Base-by-base conservation (phyloP, 2,113 vertebrate genomes). In the Colius striatus region DNA sequence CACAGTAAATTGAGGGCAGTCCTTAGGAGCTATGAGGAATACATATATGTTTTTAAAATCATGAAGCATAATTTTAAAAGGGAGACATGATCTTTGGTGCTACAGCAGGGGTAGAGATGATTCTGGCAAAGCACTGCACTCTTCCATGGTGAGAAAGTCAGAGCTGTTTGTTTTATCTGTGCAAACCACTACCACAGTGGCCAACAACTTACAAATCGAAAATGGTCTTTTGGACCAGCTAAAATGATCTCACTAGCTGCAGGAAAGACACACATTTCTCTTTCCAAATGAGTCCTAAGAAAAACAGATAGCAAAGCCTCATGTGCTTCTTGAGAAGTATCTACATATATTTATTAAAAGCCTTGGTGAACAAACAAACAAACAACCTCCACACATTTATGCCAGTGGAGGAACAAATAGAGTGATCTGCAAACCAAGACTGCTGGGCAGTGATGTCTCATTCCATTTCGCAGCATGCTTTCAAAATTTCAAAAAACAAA, bases 161-260 rank as follows among this genome's bases (percentile, higher is more conserved):
- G 78, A 60, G 45, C 36, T 17, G 26, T 23, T 65, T 20, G 34
- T 10, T 26, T 20, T 4, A 18, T 10, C 67, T 38, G 9, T 2
- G 4, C 23, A 30, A 47, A 53, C 17, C 15, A 15, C 7, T 5
- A 36, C 8, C 60, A 9, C 2, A 14, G 11, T 0, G n/a, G 21
- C 38, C 82, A 41, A 23, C 36, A 8, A 30, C 11, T 13, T 1
- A 16, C n/a, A 48, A 21, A n/a, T 5, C 70, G 13, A 17, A 23
- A 63, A n/a, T 1, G 29, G 60, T 8, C 61, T 85, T 10, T 4
- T 6, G 45, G 38, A 25, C 27, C 71, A 47, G 17, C 12, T 74
- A 30, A 51, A 62, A 55, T 4, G 23, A 67, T 4, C 61, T 22
- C 61, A 30, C 19, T 1, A 32, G 48, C 55, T 41, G 43, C 4